These are phyloP conservation scores for Trigoniulus corallinus DNA, from an alignment of 1,140 invertebrate species.

Conservation along the genomic window DNA sequence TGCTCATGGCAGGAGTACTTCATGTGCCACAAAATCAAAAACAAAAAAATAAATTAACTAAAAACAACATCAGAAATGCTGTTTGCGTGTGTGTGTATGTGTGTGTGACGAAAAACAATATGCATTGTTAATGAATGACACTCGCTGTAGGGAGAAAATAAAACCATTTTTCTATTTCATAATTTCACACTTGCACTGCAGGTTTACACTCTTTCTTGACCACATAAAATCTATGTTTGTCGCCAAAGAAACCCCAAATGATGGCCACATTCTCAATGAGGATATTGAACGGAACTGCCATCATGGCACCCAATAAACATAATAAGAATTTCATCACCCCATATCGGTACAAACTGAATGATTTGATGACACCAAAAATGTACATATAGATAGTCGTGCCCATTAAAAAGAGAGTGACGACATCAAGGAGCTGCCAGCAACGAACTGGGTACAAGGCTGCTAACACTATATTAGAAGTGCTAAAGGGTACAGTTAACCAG, in stretches of 20 bases:
- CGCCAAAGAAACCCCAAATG: slow-evolving; percentile 75
- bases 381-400: slow-evolving; percentile 91
- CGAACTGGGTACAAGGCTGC: slow-evolving; percentile 71
- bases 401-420: slow-evolving; percentile 72
- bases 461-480: slow-evolving; percentile 71
- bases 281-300: slow-evolving; percentile 78
- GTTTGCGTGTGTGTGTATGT: no score
- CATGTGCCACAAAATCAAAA: no score
- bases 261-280: slow-evolving; percentile 87
- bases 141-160: no score
- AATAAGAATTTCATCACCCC: slow-evolving; percentile 59
- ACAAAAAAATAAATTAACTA: no score
- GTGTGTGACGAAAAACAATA: no score
- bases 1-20: no score
- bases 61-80: no score
- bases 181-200: slow-evolving; percentile 7
- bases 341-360: slow-evolving; percentile 73
- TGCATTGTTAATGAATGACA: no score
- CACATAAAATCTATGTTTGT: slow-evolving; percentile 89
- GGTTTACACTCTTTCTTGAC: slow-evolving; percentile 70
- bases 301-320: slow-evolving; percentile 65
- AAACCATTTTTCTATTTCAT: no score
- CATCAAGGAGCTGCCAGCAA: slow-evolving; percentile 43
- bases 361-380: slow-evolving; percentile 87
- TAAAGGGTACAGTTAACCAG: slow-evolving; percentile 86